Conservation (phyloP, 1,140 invertebrate genomes). For the Colletes latitarsis region DNA sequence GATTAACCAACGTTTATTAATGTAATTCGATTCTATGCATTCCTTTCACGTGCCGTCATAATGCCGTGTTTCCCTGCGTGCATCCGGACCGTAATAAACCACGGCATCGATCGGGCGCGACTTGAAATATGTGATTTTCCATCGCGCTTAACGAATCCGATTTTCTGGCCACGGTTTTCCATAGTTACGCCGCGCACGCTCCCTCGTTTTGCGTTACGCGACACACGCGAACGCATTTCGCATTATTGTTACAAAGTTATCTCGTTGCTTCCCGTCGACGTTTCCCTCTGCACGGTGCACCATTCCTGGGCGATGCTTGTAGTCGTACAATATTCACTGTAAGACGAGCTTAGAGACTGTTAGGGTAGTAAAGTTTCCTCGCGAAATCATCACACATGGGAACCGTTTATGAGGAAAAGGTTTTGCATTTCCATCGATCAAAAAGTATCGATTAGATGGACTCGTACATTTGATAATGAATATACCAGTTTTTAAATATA, state of each 20-base stretch:
- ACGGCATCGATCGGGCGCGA: not conserved
- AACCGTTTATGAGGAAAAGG: too few species aligned
- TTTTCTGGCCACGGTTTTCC: not conserved
- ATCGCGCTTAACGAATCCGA: not conserved
- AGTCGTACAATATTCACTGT: not conserved
- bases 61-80: not conserved
- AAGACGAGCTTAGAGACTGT: conserved; percentile 13
- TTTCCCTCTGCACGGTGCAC: not conserved
- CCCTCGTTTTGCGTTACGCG: not conserved
- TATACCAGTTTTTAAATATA: too few species aligned
- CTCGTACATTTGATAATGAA: too few species aligned
- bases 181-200: not conserved
- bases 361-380: conserved; percentile 5
- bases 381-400: conserved; percentile 2
- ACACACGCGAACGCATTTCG: not conserved
- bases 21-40: conserved; percentile 3
- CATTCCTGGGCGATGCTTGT: not conserved
- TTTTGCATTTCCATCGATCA: too few species aligned
- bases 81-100: not conserved
- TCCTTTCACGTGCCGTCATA: conserved; percentile 1
- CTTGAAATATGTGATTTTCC: not conserved
- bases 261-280: conserved; percentile 4
- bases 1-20: conserved; percentile 10
- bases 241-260: conserved; percentile 33
- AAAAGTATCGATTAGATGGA: too few species aligned